Evolutionary conservation across 2,888 invertebrate species (phyloP), one percentile per base, ranked within the genome.

Genomic region (Galerucella pusilla): DNA sequence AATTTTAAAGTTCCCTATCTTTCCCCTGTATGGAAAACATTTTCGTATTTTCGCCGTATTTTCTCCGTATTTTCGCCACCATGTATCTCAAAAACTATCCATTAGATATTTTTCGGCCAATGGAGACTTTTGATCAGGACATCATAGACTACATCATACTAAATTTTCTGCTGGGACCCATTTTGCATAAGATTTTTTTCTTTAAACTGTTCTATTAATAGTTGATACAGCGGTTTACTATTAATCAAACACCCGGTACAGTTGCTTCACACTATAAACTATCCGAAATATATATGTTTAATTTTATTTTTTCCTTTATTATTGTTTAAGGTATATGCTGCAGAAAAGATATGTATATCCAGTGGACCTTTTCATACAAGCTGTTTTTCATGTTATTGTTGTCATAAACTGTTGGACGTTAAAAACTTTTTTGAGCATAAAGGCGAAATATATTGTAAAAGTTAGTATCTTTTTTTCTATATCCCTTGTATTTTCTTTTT

Each of bases 391-490:
- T 90, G 90, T 80, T 88, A 85, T 79, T 89, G 88, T 80, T 90
- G 90, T 77, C 87, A 88, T 67, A 90, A 89, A 79, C 88, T 88
- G 4, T 81, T 90, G 77, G 89, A 89, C 76, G 84, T 89, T 12
- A 84, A 88, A 77, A 89, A 87, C 59, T 87, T 88, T 71, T 88
- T 87, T 74, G 89, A 89, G 77, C 87, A 88, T 74, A 87, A 88
- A 65, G 88, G 89, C 11, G 89, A 90, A 81, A 89, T 90, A 79
- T 90, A 89, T 81, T 90, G 90, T 81, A 89, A 88, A 85, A 88
- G 90, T 90, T 84, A 86, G 88, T 72, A 49, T 68, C 59, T 49
- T 49, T 35, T 35, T 35, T 7, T 35, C 35, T 1, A 28, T 28
- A 28, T 28, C 2, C 0, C 35, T 35, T 4, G 1, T 7, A 35